Base-by-base conservation (phyloP, 2,888 invertebrate genomes). In the Cataglyphis cursor region DNA sequence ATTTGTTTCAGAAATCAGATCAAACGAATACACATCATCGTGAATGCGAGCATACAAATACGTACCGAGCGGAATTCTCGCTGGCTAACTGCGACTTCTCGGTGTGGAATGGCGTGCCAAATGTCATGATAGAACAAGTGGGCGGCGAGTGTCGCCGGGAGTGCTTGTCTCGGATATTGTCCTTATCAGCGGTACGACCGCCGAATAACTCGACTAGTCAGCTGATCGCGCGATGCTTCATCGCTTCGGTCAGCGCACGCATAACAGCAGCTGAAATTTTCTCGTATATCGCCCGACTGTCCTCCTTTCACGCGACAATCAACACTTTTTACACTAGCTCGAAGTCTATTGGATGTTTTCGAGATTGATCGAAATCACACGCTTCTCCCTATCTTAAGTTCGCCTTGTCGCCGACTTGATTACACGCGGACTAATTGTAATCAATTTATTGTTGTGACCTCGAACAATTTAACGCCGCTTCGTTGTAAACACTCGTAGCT, bases 61-160 rank as follows among this genome's bases (percentile, higher is more conserved):
- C 90, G 21, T 94, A 94, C 94, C 94, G 92, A 83, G 90, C 85
- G 65, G 91, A 89, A 83, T 90, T 90, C 75, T 92, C 93, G 86
- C 88, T 90, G 86, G 92, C 88, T 83, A 94, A 91, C 64, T 91
- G 91, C 59, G 92, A 88, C 88, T 94, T 94, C 78, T 94, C 94
- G 81, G 85, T 92, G 88, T 93, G 91, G 83, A 94, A 93, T 54
- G 93, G 89, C 83, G 93, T 93, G 85, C 94, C 92, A 89, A 93
- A 94, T 85, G 94, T 94, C 94, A 94, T 94, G 90, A 93, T 90
- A 73, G 93, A 92, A 88, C 91, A 93, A 86, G 87, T 83, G 18
- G 89, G 85, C 59, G 81, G 84, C 64, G 70, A 81, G 28, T 72
- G 84, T n/a, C 70, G 76, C 15, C 70, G 64, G 15, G 84, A 81